Conservation (phyloP, 2,113 vertebrate genomes). For the Lasiurus borealis region DNA sequence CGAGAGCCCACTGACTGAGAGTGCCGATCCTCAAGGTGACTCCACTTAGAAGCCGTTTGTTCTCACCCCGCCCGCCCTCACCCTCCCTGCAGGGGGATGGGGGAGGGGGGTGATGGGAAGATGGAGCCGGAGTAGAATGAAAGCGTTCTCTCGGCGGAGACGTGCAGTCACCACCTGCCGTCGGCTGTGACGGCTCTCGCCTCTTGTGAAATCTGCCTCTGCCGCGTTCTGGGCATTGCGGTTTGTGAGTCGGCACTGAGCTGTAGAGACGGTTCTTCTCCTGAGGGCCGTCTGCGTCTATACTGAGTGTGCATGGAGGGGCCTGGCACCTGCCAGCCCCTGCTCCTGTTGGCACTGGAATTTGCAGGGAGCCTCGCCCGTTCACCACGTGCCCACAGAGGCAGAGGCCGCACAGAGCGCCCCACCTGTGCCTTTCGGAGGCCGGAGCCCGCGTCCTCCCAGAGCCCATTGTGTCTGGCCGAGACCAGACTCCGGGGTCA, state of each 20-base stretch:
- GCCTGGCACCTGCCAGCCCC: not conserved
- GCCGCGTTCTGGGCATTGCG: not conserved
- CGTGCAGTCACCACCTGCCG: too few relatives aligned
- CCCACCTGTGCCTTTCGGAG: not conserved
- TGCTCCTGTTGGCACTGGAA: not conserved
- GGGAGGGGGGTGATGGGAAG: not conserved
- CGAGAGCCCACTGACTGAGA: accelerated
- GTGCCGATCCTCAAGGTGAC: too few relatives aligned
- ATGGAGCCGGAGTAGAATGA: not conserved
- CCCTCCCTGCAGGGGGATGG: not conserved
- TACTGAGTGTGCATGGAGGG: not conserved
- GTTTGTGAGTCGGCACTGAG: not conserved
- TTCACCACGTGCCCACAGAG: not conserved
- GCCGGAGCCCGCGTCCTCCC: not conserved
- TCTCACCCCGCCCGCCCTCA: not conserved
- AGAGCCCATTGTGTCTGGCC: not conserved
- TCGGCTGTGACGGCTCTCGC: too few relatives aligned
- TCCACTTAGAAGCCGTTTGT: not conserved
- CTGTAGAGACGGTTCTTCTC: not conserved
- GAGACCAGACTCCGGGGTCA: accelerated
- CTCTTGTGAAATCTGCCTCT: too few relatives aligned
- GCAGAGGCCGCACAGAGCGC: not conserved
- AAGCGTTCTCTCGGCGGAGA: too few relatives aligned
- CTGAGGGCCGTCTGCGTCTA: not conserved
- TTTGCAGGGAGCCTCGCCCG: not conserved